Base-by-base conservation (phyloP, 2,797 vertebrate species). In the Pogonophryne albipinna region DNA sequence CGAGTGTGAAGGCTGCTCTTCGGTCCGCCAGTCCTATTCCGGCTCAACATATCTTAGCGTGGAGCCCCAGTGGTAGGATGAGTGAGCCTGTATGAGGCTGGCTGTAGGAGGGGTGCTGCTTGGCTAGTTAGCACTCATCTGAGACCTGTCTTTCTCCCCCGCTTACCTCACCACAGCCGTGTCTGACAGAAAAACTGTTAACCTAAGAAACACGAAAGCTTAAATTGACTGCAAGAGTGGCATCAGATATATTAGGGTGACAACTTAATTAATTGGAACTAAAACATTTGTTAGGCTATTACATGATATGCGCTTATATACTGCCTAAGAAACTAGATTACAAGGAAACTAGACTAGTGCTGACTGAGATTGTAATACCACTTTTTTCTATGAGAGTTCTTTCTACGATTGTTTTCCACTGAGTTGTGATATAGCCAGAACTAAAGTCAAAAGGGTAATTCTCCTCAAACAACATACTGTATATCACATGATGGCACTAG, bases 1-100 rank as follows among this genome's bases (percentile, higher is more conserved):
- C 2, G 17, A 85, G 79, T 89, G 84, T 91, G 89, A 93, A 85
- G 87, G 84, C 84, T 86, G 82, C 79, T 90, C 60, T 67, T 63
- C 66, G 87, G 89, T 89, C 86, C 14, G 66, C 68, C 85, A 57
- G 73, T 83, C 78, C 81, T 79, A 61, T 76, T 88, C 61, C 67
- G 60, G 74, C 76, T 83, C 66, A 47, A 78, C 84, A 81, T 80
- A 66, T 75, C 76, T 52, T 51, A 23, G 53, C 16, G 53, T 69
- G 57, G 58, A 82, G 74, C 76, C 61, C 60, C 69, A 19, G 68
- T 57, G 68, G 62, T 72, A 57, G 80, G 62, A 79, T 84, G 84
- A 89, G 74, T 85, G 82, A 83, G 78, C 45, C 57, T 71, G 79
- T 64, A 78, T 74, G 82, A 79, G 57, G 71, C 10, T 10, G 16